Conservation (phyloP, 1,140 invertebrate species). For the Drosophila biarmipes region DNA sequence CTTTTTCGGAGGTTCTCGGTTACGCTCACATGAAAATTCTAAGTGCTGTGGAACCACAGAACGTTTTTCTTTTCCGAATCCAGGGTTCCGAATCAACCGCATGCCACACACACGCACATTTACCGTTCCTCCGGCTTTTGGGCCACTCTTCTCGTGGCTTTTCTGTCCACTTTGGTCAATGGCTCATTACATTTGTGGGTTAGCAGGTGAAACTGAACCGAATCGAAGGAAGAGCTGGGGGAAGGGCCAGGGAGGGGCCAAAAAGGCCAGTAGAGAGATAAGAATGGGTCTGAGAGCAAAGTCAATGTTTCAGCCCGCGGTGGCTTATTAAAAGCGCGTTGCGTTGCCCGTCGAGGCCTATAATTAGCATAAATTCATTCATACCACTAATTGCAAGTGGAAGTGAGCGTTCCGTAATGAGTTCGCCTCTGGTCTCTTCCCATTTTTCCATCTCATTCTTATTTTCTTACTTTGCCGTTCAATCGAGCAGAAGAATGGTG, state of each 20-base stretch:
- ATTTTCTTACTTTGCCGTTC: conserved; percentile 24
- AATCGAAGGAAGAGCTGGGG: conserved; percentile 49
- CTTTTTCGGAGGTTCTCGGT: conserved; percentile 28
- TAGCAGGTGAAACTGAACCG: conserved; percentile 72
- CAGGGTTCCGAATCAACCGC: conserved; percentile 44
- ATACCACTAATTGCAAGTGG: conserved; percentile 79
- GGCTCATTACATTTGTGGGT: conserved; percentile 81
- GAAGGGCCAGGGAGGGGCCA: background rate
- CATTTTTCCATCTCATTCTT: background rate
- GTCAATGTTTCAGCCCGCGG: conserved; percentile 11
- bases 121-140: conserved; percentile 56
- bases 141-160: conserved; percentile 31
- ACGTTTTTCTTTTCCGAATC: conserved; percentile 17
- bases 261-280: conserved; percentile 26
- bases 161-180: conserved; percentile 69
- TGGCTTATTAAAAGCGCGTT: conserved; percentile 78
- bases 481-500: conserved; percentile 56
- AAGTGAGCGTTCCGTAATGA: conserved; percentile 76
- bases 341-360: conserved; percentile 67
- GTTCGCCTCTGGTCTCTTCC: conserved; percentile 39
- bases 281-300: conserved; percentile 31
- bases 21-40: conserved; percentile 67
- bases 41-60: conserved; percentile 62
- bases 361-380: conserved; percentile 82
- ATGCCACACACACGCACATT: conserved; percentile 73